Conservation (phyloP, 2,113 vertebrate genomes). For the Coptodon rendalli region DNA sequence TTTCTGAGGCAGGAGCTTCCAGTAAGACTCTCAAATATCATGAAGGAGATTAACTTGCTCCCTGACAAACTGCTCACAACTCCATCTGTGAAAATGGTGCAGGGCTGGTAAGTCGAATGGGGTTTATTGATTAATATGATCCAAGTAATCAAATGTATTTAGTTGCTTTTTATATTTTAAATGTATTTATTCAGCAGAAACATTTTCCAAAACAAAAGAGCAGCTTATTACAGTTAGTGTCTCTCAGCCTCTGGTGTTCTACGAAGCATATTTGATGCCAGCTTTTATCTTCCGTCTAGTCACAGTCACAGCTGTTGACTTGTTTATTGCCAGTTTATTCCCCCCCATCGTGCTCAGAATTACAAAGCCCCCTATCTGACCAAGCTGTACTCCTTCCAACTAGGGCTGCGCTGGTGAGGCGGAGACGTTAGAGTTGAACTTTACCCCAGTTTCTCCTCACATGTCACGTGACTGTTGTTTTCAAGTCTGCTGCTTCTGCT, state of each 20-base stretch:
- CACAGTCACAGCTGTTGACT: not conserved
- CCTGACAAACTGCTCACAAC: constrained; percentile 84
- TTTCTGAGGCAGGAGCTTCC: constrained; percentile 93
- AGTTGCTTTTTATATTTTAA: not conserved
- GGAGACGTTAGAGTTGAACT: constrained; percentile 46
- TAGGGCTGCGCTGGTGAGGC: not conserved
- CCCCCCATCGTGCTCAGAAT: not conserved
- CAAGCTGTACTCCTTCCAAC: constrained; percentile 11
- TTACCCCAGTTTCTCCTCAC: constrained; percentile 46
- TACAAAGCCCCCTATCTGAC: constrained; percentile 4
- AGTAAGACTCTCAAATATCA: constrained; percentile 91
- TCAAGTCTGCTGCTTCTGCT: not conserved
- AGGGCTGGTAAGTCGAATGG: constrained; percentile 80
- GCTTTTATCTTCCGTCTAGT: not conserved
- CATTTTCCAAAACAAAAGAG: not conserved
- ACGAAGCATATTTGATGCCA: not conserved
- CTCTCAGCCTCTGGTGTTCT: not conserved
- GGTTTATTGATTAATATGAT: not conserved
- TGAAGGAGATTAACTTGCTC: constrained; percentile 95
- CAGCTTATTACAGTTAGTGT: not conserved
- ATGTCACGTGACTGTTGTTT: constrained; percentile 7
- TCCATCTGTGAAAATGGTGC: constrained; percentile 86
- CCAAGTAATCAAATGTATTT: not conserved
- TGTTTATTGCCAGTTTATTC: not conserved
- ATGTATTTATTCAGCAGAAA: not conserved